Evolutionary conservation across 2,797 vertebrate species (phyloP).

Genomic region (Rhinogobio ventralis): DNA sequence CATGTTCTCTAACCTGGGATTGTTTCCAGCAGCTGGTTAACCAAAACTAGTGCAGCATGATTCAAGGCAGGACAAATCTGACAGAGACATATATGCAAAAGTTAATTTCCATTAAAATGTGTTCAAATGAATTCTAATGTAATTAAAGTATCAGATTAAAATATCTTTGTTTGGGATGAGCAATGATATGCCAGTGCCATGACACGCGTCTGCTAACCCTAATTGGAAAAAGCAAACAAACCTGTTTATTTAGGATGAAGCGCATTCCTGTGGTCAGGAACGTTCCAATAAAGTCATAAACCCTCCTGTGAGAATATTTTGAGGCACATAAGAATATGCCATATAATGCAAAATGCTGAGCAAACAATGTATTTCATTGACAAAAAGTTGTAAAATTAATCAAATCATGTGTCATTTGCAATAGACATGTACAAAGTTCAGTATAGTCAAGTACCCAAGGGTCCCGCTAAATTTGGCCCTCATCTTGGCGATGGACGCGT

Average conservation of each 20-base stretch:
- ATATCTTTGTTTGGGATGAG: not conserved
- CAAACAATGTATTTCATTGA: not conserved
- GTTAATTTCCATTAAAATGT: not conserved
- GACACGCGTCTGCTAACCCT: not conserved
- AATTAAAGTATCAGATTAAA: not conserved
- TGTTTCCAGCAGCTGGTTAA: slow-evolving; percentile 89
- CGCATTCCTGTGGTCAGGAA: slow-evolving; percentile 90
- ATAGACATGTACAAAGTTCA: not conserved
- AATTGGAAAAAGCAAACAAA: slow-evolving; percentile 59
- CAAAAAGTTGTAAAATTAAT: not conserved
- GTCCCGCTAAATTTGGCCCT: slow-evolving; percentile 86
- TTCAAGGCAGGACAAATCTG: slow-evolving; percentile 92
- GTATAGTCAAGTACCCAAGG: slow-evolving; percentile 76
- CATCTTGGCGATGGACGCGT: slow-evolving; percentile 86
- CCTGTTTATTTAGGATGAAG: slow-evolving; percentile 89
- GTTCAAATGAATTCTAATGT: not conserved
- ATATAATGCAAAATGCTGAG: not conserved
- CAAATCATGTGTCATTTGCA: not conserved
- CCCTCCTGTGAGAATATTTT: slow-evolving; percentile 76
- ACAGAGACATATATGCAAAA: slow-evolving; percentile 27
- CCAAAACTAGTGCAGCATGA: slow-evolving; percentile 84
- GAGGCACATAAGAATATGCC: not conserved
- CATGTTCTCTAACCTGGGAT: slow-evolving; percentile 82
- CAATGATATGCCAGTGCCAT: not conserved
- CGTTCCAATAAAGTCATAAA: slow-evolving; percentile 85